Evolutionary conservation across 1,140 invertebrate genomes (phyloP).

Genomic region (Lordiphosa collinella): DNA sequence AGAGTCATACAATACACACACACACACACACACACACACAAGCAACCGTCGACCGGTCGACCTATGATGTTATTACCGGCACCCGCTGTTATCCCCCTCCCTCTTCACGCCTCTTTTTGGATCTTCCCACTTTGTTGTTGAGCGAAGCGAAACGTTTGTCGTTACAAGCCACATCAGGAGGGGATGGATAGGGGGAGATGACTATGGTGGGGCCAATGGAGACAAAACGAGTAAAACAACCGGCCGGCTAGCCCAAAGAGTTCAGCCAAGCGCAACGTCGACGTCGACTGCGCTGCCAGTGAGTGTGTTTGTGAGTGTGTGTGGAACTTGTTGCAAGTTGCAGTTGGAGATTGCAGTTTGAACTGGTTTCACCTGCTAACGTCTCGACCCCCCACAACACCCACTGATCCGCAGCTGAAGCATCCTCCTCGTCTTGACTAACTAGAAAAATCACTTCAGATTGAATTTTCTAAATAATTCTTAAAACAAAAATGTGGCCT

Average conservation of each 20-base stretch:
- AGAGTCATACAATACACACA: slow-evolving; percentile 7
- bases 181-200: neutral
- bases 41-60: slow-evolving; percentile 48
- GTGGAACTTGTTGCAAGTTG: slow-evolving; percentile 29
- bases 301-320: slow-evolving; percentile 9
- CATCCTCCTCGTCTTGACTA: too few relatives aligned
- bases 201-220: slow-evolving; percentile 17
- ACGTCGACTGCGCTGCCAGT: slow-evolving; percentile 16
- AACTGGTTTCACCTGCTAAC: slow-evolving; percentile 44
- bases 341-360: slow-evolving; percentile 45
- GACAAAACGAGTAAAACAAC: slow-evolving; percentile 31
- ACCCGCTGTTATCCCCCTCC: slow-evolving; percentile 1
- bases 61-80: slow-evolving; percentile 70
- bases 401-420: too few relatives aligned
- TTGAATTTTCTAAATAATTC: too few relatives aligned
- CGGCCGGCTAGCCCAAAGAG: slow-evolving; percentile 54
- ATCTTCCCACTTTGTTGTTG: slow-evolving; percentile 15
- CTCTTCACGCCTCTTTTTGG: neutral
- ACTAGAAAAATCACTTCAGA: too few relatives aligned
- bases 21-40: slow-evolving; percentile 2
- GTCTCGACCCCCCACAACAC: too few relatives aligned
- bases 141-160: slow-evolving; percentile 48
- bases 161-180: slow-evolving; percentile 14
- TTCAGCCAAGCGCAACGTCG: slow-evolving; percentile 35
- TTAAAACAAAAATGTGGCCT: too few relatives aligned